A percentile compares a stretch with the other conserved stretches of the same genome.
phyloP scores from a whole-genome alignment of 2,888 invertebrate species.

The Volucella bombylans region DNA sequence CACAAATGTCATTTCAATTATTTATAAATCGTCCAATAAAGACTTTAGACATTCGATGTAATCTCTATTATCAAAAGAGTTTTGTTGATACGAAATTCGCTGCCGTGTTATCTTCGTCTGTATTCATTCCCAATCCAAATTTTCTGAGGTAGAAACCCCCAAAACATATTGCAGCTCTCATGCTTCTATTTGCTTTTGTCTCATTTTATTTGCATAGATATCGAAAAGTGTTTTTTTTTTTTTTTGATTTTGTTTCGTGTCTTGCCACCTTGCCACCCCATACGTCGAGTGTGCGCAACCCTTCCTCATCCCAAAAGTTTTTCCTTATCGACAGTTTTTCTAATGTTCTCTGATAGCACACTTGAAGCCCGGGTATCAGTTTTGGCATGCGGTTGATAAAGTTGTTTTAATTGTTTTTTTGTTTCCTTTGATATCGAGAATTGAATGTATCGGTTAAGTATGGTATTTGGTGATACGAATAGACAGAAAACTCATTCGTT shows the following conservation, averaged over 20 bases:
- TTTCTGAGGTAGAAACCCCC: not conserved
- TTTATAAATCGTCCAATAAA: too few relatives aligned
- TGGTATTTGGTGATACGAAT: conserved; percentile 37
- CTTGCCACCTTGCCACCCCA: not conserved
- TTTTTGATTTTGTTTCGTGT: conserved; percentile 19
- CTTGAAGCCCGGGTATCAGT: conserved; percentile 59
- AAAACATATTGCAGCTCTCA: not conserved
- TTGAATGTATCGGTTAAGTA: conserved; percentile 40
- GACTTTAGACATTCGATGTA: too few relatives aligned
- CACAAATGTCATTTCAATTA: too few relatives aligned
- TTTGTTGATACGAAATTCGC: too few relatives aligned
- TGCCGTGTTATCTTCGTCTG: too few relatives aligned
- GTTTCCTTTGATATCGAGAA: conserved; percentile 38
- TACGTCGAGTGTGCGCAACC: not conserved
- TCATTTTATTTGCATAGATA: conserved; percentile 35
- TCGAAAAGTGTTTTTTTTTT: conserved; percentile 9
- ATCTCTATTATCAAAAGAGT: too few relatives aligned
- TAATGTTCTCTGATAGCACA: conserved; percentile 58
- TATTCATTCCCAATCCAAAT: not conserved
- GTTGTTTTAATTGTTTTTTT: conserved; percentile 14
- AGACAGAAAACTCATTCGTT: conserved; percentile 51
- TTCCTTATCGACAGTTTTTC: conserved; percentile 58
- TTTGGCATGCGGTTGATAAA: conserved; percentile 64
- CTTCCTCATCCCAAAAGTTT: conserved; percentile 6
- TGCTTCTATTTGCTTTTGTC: conserved; percentile 35